Conservation (phyloP, 2,888 invertebrate species). For the Dyspetes luteomarginatus region DNA sequence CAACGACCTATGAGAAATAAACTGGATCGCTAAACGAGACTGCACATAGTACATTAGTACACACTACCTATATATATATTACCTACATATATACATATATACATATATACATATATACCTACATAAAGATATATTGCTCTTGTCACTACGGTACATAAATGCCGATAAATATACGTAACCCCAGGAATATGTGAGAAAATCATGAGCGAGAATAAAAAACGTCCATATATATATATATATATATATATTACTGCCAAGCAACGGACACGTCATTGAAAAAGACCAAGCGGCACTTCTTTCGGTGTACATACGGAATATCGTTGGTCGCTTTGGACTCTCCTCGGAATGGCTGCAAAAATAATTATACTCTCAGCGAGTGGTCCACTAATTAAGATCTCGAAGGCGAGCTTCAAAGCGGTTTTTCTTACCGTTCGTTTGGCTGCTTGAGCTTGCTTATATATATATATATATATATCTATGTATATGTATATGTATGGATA, state of each 20-base stretch:
- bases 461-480: not conserved
- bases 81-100: not conserved
- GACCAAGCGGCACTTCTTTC: not conserved
- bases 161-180: conserved; percentile 56
- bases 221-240: not conserved
- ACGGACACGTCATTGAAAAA: not conserved
- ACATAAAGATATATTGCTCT: conserved; percentile 42
- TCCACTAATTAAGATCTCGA: conserved; percentile 73
- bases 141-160: conserved; percentile 43
- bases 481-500: not conserved
- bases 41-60: not conserved
- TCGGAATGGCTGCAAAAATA: conserved; percentile 62
- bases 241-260: conserved; percentile 8
- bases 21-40: conserved; percentile 36
- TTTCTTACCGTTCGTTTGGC: conserved; percentile 56
- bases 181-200: conserved; percentile 51
- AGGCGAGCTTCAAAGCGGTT: conserved; percentile 67
- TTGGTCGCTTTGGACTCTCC: conserved; percentile 17
- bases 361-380: conserved; percentile 68
- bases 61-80: not conserved
- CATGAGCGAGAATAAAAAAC: conserved; percentile 34
- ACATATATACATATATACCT: conserved; percentile 16
- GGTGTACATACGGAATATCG: not conserved
- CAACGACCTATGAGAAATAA: conserved; percentile 49
- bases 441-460: conserved; percentile 14